Evolutionary conservation across 2,888 invertebrate species (phyloP).

Genomic region (Polyploca ridens): DNA sequence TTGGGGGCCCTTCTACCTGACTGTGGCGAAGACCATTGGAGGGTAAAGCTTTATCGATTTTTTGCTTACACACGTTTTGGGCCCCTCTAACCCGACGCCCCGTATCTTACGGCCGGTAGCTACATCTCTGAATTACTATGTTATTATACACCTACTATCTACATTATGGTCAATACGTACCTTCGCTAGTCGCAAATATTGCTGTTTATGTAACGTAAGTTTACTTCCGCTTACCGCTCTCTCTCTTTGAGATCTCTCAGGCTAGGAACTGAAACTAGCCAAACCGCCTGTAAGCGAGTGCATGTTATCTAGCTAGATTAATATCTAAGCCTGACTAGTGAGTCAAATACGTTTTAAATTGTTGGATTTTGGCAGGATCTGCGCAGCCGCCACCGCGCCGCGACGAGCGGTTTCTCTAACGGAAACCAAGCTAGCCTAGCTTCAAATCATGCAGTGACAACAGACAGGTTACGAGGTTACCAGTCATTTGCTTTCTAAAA

Average conservation of each 20-base stretch:
- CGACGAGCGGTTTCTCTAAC: slow-evolving; percentile 33
- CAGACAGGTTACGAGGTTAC: slow-evolving; percentile 20
- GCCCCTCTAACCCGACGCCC: too few species aligned
- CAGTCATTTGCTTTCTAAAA: slow-evolving; percentile 25
- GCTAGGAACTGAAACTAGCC: not conserved
- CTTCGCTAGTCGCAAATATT: not conserved
- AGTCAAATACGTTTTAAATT: not conserved
- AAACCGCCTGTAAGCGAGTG: not conserved
- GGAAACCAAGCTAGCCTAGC: slow-evolving; percentile 24
- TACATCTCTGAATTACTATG: too few species aligned
- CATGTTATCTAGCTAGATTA: not conserved
- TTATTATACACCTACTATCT: too few species aligned
- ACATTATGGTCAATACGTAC: slow-evolving; percentile 1
- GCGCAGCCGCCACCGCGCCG: too few species aligned
- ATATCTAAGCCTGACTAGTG: not conserved
- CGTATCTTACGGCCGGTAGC: too few species aligned
- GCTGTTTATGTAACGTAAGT: slow-evolving; percentile 7
- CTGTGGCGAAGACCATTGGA: too few species aligned
- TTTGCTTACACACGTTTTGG: too few species aligned
- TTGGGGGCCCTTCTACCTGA: too few species aligned
- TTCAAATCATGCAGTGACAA: slow-evolving; percentile 30
- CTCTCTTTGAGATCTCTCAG: slow-evolving; percentile 4
- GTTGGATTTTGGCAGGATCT: too few species aligned
- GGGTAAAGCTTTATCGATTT: too few species aligned
- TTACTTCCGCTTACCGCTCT: slow-evolving; percentile 10